Base-by-base conservation (phyloP, 2,888 invertebrate genomes). In the Xestia c-nigrum region DNA sequence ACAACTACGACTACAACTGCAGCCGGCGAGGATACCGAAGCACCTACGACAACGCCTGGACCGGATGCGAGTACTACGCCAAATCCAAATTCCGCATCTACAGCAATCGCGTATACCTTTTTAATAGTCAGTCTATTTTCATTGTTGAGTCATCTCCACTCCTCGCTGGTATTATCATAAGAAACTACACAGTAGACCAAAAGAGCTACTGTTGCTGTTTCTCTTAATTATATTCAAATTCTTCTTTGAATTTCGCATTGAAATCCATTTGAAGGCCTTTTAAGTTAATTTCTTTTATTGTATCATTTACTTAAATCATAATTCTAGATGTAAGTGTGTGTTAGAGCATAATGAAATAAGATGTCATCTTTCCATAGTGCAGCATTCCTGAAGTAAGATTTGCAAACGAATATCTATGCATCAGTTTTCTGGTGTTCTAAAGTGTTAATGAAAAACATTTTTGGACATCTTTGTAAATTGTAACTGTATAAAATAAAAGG, bases 51-150 rank as follows among this genome's bases (percentile, higher is more conserved):
- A 40, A 24, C 73, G 38, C 31, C 70, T 46, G 12, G 5, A n/a
- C n/a, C n/a, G 6, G 69, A 43, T 38, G 73, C 12, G 24, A 21
- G 24, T 21, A 40, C 82, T 38, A 82, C 76, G n/a, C n/a, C 14
- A 43, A 12, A 6, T 31, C 12, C 80, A 16, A 87, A 90, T 76
- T 94, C 95, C 0, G 95, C 95, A n/a, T 90, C 95, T 0, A 92
- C 91, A 1, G 87, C 91, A 65, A 89, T 92, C 19, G 93, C 92
- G 9, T 94, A 92, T 78, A 95, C 96, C 4, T 94, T 95, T 66
- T 73, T 92, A 75, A 93, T 96, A 69, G 75, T 94, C 21, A 81
- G 89, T 14, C 65, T 93, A 57, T 96, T 94, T 78, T 81, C 92
- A 3, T 19, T 95, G 5, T 68, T 96, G 68, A 92, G 91, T 71